Conservation (phyloP, 2,888 invertebrate species). For the Bhutanitis thaidina region DNA sequence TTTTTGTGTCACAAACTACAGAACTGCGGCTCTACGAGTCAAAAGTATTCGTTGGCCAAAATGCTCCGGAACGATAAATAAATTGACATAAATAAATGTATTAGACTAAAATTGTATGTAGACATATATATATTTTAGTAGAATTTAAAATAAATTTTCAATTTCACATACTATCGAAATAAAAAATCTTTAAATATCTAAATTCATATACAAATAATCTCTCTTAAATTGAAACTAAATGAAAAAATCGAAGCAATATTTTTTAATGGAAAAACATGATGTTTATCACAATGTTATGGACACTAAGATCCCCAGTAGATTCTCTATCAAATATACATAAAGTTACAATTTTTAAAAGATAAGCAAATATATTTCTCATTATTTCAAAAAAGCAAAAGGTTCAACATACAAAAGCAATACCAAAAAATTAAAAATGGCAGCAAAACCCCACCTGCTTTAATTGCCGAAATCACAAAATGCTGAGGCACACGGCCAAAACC, state of each 20-base stretch:
- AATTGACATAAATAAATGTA: slow-evolving; percentile 68
- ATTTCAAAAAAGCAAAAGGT: slow-evolving; percentile 75
- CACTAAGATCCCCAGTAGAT: slow-evolving; percentile 67
- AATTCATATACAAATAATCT: slow-evolving; percentile 78
- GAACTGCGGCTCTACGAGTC: slow-evolving; percentile 71
- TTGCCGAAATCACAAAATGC: neutral
- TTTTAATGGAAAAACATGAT: slow-evolving; percentile 72
- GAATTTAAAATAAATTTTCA: slow-evolving; percentile 54
- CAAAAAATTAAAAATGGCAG: slow-evolving; percentile 1
- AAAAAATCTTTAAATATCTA: slow-evolving; percentile 67
- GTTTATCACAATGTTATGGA: slow-evolving; percentile 79
- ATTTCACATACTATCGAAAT: slow-evolving; percentile 64
- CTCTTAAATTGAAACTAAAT: slow-evolving; percentile 67
- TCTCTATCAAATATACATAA: slow-evolving; percentile 76
- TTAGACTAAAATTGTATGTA: too few relatives aligned
- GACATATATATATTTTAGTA: too few relatives aligned
- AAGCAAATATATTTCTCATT: slow-evolving; percentile 43
- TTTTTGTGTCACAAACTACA: slow-evolving; percentile 73
- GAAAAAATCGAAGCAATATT: slow-evolving; percentile 62
- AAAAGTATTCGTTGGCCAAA: slow-evolving; percentile 67
- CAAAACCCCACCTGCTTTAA: neutral
- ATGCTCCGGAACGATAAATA: slow-evolving; percentile 63
- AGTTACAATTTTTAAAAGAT: slow-evolving; percentile 63
- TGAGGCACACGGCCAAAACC: slow-evolving; percentile 38
- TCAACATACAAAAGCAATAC: slow-evolving; percentile 9